A percentile compares a stretch with the other conserved stretches of the same genome.
These are phyloP conservation scores for Drosophila neocordata DNA, from an alignment of 1,140 invertebrate genomes.

Conservation along the genomic window DNA sequence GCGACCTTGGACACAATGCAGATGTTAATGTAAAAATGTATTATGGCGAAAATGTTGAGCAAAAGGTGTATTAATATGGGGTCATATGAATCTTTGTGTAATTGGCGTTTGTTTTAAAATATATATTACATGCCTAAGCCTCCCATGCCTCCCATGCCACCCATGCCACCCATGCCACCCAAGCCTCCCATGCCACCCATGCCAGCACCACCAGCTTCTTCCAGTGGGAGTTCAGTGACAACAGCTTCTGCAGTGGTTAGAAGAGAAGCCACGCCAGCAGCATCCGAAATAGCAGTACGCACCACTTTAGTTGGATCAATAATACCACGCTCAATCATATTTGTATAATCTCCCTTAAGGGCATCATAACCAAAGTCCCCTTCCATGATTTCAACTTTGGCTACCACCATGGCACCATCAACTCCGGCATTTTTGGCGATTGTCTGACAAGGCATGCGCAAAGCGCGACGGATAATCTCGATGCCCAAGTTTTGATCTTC, in stretches of 20 bases:
- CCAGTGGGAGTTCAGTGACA: conserved; percentile 96
- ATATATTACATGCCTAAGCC: conserved; percentile 38
- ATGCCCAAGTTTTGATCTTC: conserved; percentile 92
- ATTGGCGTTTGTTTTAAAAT: not conserved
- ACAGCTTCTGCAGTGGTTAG: conserved; percentile 98
- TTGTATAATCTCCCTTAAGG: conserved; percentile 95
- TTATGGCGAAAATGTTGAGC: conserved; percentile 35
- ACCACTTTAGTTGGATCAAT: conserved; percentile 99
- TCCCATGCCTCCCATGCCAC: conserved; percentile 41
- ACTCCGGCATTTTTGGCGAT: conserved; percentile 98
- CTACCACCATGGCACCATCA: conserved; percentile 96
- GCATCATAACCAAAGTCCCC: conserved; percentile 97
- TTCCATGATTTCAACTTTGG: conserved; percentile 91
- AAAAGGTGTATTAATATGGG: no score
- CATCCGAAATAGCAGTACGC: conserved; percentile 98
- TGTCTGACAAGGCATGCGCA: conserved; percentile 96
- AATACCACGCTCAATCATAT: conserved; percentile 98
- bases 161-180: conserved; percentile 61
- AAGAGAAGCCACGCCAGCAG: conserved; percentile 98
- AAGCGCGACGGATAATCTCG: conserved; percentile 95
- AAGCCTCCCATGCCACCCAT: conserved; percentile 49
- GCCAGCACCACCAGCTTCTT: conserved; percentile 87
- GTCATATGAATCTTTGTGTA: not conserved
- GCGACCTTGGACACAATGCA: no score
- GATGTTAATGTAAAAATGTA: no score